Evolutionary conservation across 2,797 vertebrate genomes (phyloP).

Genomic region (Chaetodon trifasciatus): DNA sequence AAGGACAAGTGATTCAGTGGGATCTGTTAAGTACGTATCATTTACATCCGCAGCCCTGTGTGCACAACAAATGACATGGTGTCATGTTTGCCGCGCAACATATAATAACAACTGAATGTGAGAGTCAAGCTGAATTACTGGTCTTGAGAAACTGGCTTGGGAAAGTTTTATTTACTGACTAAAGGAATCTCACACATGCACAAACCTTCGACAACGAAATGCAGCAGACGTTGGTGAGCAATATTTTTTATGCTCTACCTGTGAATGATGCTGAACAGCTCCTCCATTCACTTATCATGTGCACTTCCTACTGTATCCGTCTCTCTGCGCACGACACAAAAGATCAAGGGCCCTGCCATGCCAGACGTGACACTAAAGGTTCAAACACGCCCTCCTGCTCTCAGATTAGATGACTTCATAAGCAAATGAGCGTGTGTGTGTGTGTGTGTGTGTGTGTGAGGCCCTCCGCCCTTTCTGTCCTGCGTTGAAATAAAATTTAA

Average conservation of each 20-base stretch:
- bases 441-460: conserved; percentile 26
- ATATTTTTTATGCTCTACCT: background rate
- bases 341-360: conserved; percentile 65
- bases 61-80: background rate
- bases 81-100: background rate
- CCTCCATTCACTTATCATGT: conserved; percentile 28
- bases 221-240: too few species aligned
- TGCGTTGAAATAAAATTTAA: conserved; percentile 97
- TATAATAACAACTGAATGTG: background rate
- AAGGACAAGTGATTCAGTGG: conserved; percentile 57
- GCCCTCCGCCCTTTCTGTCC: conserved; percentile 51
- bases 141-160: background rate
- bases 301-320: conserved; percentile 18
- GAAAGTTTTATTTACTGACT: too few species aligned
- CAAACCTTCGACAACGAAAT: too few species aligned
- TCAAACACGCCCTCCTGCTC: conserved; percentile 85
- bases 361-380: conserved; percentile 76
- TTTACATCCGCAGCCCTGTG: conserved; percentile 7
- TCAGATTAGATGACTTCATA: conserved; percentile 91
- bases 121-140: background rate
- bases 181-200: too few species aligned
- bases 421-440: conserved; percentile 86
- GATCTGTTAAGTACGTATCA: conserved; percentile 26
- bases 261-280: conserved; percentile 46
- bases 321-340: conserved; percentile 39